These are phyloP conservation scores for Psix sp. DNA, from an alignment of 1,140 invertebrate genomes.

Conservation along the genomic window DNA sequence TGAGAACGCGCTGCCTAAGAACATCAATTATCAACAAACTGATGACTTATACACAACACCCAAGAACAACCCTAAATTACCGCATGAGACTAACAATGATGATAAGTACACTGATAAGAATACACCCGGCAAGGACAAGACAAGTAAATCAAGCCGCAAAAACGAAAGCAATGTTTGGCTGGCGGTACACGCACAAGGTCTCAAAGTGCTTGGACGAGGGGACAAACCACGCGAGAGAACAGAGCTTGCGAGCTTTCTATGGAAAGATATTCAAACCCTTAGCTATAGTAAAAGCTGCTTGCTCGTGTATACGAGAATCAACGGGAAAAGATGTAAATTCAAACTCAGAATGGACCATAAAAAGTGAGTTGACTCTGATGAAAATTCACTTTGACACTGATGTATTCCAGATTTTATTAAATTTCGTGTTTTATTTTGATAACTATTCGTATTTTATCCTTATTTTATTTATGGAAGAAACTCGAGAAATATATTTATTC, in stretches of 20 bases:
- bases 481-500: too few species aligned
- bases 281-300: slow-evolving; percentile 85
- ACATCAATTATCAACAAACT: slow-evolving; percentile 21
- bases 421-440: too few species aligned
- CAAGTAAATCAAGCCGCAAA: slow-evolving; percentile 61
- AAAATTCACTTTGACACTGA: too few species aligned
- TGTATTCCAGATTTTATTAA: too few species aligned
- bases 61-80: slow-evolving; percentile 8
- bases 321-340: slow-evolving; percentile 82
- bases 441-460: too few species aligned
- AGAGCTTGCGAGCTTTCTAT: slow-evolving; percentile 75
- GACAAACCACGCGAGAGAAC: slow-evolving; percentile 66
- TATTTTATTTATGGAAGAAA: too few species aligned
- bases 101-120: slow-evolving; percentile 44
- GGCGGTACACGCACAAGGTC: slow-evolving; percentile 71
- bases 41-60: slow-evolving; percentile 39
- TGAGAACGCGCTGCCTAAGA: slow-evolving; percentile 53
- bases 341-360: slow-evolving; percentile 85
- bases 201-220: slow-evolving; percentile 71
- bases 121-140: slow-evolving; percentile 56
- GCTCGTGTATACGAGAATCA: slow-evolving; percentile 79
- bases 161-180: slow-evolving; percentile 75
- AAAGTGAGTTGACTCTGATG: slow-evolving; percentile 79
- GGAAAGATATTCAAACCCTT: slow-evolving; percentile 85
- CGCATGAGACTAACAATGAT: slow-evolving; percentile 37